Evolutionary conservation across 2,113 vertebrate genomes (phyloP), one percentile per base, ranked within the genome.

Genomic region (Psittacula cyanocephala): DNA sequence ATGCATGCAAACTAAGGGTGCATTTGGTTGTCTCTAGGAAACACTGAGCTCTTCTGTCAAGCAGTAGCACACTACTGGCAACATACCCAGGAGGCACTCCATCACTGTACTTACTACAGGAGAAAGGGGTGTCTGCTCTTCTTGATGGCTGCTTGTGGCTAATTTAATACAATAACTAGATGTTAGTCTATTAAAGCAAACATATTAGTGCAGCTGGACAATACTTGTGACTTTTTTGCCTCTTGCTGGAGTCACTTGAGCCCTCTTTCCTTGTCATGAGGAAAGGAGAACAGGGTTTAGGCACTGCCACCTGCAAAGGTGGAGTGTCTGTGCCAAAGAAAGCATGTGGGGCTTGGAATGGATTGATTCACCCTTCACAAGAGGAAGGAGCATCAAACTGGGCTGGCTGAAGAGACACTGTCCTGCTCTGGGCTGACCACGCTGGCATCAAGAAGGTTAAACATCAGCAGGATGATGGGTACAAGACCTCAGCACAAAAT

Each of bases 251-350:
- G 41, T 47, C 50, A 16, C 18, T 35, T 0, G 0, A 84, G 17
- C 5, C 33, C 41, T 70, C n/a, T 53, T 24, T 52, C 18, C 11
- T 7, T 18, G 6, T 15, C 12, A 31, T 4, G 15, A 69, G 37
- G 10, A 59, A 68, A 43, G n/a, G 82, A 65, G 37, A 71, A 31
- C 8, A 0, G 0, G 0, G 0, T 64, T 79, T 78, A 68, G 47
- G 27, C 22, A 55, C 24, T 1, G 3, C 46, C 35, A 53, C 16
- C 44, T 76, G 63, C 31, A 72, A 52, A 62, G 11, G 23, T 16
- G 5, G 65, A 70, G 19, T 6, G 6, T 46, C 25, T 47, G 27
- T 47, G 37, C 6, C 29, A 64, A 29, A 71, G 63, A 67, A 71
- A 55, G 23, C 18, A 27, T 5, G 5, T 37, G 29, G 28, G 24